Base-by-base conservation (phyloP, 2,113 vertebrate genomes). In the Crotophaga sulcirostris region DNA sequence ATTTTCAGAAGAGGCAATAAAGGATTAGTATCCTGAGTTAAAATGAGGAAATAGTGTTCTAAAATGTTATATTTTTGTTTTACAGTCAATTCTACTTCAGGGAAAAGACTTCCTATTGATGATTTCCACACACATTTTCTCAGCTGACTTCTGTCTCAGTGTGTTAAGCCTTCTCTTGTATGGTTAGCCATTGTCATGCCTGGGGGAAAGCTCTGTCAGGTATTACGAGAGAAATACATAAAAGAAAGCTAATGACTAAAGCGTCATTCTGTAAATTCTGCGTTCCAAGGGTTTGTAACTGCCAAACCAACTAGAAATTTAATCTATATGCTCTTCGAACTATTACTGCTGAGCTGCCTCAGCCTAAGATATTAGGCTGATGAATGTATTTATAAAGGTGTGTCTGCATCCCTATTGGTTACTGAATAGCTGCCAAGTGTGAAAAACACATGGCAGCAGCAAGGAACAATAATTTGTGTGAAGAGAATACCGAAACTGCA, bases 151-250 rank as follows among this genome's bases (percentile, higher is more conserved):
- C 82, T 34, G 84, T 77, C 58, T 62, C 44, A 36, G 17, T 86
- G 84, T 94, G 66, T 94, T 89, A 72, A 95, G 58, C 24, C 52
- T 95, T 93, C 76, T 94, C 80, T 95, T 62, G 77, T 29, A 60
- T 92, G 49, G 21, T 44, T 87, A 82, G 64, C 51, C 29, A 68
- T 40, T 76, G 44, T 69, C 45, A 69, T 54, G 59, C 75, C 63
- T 81, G 54, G 58, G 89, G 66, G 36, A 96, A 96, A 90, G 84
- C 56, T 86, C 78, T 93, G 74, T 86, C 78, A 95, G 36, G 23
- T 93, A 54, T 93, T 86, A 77, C 85, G 87, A 95, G 5, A 64
- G 56, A 87, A 96, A 89, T 29, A 76, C 20, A 51, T 64, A 89
- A 67, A 72, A 68, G 55, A 63, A 93, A 90, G 59, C 28, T 40